Conservation (phyloP, 37 sponge, comb jelly and placozoan genomes). For the Diacarnus erythraeanus region DNA sequence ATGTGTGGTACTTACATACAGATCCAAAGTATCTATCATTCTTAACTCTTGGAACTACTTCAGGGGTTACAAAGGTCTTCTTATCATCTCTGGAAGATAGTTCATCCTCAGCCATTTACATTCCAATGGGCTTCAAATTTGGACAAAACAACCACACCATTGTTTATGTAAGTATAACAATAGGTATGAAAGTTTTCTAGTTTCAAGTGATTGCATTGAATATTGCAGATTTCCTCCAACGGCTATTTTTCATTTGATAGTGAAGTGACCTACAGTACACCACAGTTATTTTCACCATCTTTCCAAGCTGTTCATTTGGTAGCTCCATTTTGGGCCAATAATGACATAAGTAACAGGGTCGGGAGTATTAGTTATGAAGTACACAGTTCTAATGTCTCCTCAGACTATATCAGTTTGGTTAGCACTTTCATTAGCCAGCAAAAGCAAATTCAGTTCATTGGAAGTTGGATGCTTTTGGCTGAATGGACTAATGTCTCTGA, state of each 20-base stretch:
- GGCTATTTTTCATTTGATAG: conserved; percentile 23
- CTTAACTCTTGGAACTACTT: conserved; percentile 11
- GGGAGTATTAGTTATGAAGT: conserved; percentile 30
- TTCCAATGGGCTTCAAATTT: conserved; percentile 11
- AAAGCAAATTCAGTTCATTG: conserved; percentile 1
- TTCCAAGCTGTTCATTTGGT: not conserved
- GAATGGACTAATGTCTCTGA: conserved; percentile 4
- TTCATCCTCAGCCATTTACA: conserved; percentile 6
- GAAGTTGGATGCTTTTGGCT: conserved; percentile 35
- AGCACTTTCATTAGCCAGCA: conserved; percentile 19
- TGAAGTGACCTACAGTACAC: not conserved
- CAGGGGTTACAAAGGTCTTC: not conserved
- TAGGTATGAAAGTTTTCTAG: too few species aligned
- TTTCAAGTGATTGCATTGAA: not conserved
- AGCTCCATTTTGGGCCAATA: conserved; percentile 40
- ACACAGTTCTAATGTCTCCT: not conserved
- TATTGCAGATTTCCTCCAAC: not conserved
- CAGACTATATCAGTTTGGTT: not conserved
- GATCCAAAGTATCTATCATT: not conserved
- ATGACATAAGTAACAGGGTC: conserved; percentile 17
- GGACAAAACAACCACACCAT: conserved; percentile 12
- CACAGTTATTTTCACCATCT: conserved; percentile 11
- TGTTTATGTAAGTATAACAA: conserved; percentile 11
- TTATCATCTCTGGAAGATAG: conserved; percentile 7
- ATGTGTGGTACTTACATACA: not conserved